Base-by-base conservation (phyloP, 2,113 vertebrate species). In the Grammomys surdaster region DNA sequence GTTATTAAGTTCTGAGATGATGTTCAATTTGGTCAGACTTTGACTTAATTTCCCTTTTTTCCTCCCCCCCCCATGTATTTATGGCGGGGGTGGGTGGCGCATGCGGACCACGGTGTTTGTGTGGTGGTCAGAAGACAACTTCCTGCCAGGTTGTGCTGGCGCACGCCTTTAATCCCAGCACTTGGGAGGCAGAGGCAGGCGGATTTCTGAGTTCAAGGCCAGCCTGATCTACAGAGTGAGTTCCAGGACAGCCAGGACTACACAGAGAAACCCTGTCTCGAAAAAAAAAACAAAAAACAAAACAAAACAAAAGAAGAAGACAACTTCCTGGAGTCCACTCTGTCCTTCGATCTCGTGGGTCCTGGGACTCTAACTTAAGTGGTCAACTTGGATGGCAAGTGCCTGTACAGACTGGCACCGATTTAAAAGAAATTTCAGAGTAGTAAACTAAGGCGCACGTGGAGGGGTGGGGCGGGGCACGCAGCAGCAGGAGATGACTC, bases 1-100 rank as follows among this genome's bases (percentile, higher is more conserved):
- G 89, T 69, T 60, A 69, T 73, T 20, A 72, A 89, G 40, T 93
- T 94, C 60, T 80, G 33, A 33, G 33, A 70, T 75, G 81, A n/a
- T 14, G 31, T 89, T 73, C 63, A 67, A n/a, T 87, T 90, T 58
- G 40, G 24, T 51, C 84, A 77, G 91, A 73, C n/a, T 94, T 58
- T 8, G 24, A 65, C 58, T 65, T 46, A 28, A 46, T 46, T 65
- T 65, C 26, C 58, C 16, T 31, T 65, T 63, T n/a, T 58, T 70
- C 8, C 24, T 40, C 60, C 14, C 28, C 46, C 19, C 10, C 4
- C 43, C 40, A 65, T 46, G 4, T 43, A 51, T 36, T 51, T 51
- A 48, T 87, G 43, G n/a, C 14, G 40, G 19, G 31, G 43, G 43
- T 22, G 84, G 84, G 63, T 5, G 63, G 63, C 63, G 63, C 84